Evolutionary conservation across 92 coral and sea anemone genomes (phyloP), one percentile per base, ranked within the genome.

Genomic region (Phenganax marumi): DNA sequence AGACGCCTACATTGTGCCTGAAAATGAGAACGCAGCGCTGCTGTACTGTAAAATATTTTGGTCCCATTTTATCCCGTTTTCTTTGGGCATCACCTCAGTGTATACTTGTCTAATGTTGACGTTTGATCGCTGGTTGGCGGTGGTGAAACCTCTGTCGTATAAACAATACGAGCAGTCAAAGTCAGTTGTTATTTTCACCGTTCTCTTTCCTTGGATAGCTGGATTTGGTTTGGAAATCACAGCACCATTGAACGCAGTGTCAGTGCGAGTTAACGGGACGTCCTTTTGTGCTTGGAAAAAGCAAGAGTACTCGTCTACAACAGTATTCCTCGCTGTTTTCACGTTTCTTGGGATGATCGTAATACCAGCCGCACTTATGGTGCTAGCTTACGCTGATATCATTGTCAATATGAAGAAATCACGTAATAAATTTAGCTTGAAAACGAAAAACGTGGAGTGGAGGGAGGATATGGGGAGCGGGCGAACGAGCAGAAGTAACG

Each of bases 321-420:
- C 54, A 13, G 47, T 52, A 11, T 46, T 66, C 1, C 8, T 63
- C 19, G 83, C 83, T 1, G 52, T 50, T 3, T 78, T 78, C 46
- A 26, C 73, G 10, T 50, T 78, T 48, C 12, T 63, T 1, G 73
- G 83, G 0, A 78, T 46, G 73, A 78, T 78, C 16, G 16, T 78
- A 10, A 50, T 93, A 16, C 97, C 97, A 0, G 84, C 87, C 3
- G 50, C 66, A 12, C 88, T 93, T 46, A 90, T 90, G 66, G 89
- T 91, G 91, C 47, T 73, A 5, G 90, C 93, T 0, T 91, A 85
- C 66, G 53, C 86, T 8, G 91, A 88, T 57, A 85, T 89, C 26
- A 82, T 87, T 6, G 21, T 91, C 12, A 79, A 62, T 46, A 70
- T 91, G 53, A 89, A 82, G 85, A 69, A 61, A 25, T 84, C 92